Conservation (phyloP, 2,113 vertebrate species). For the Petromus typicus region DNA sequence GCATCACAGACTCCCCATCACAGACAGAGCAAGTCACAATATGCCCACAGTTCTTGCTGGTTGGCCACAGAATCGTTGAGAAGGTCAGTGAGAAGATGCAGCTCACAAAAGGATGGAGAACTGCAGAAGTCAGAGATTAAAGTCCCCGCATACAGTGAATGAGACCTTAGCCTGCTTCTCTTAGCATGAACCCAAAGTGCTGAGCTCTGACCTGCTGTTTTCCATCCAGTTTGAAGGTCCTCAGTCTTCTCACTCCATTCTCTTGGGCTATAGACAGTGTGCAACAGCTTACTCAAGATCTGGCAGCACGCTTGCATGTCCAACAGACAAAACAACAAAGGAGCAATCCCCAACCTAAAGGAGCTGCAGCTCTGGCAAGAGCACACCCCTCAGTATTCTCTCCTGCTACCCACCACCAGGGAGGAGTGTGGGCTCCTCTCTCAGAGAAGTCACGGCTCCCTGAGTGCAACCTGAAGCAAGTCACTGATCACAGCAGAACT, state of each 20-base stretch:
- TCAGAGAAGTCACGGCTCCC: not conserved
- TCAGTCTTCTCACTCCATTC: not conserved
- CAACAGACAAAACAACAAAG: rapidly evolving
- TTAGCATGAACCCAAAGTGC: not conserved
- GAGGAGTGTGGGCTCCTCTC: not conserved
- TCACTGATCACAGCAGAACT: not conserved
- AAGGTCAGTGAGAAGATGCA: no score
- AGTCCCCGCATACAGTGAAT: rapidly evolving
- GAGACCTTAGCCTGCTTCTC: not conserved
- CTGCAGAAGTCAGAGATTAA: rapidly evolving
- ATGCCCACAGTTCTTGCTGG: not conserved
- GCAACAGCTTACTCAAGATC: not conserved
- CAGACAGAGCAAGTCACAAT: not conserved
- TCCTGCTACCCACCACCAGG: not conserved
- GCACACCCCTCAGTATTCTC: no score
- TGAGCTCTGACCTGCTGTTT: not conserved
- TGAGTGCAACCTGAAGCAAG: not conserved
- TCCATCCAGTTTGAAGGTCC: not conserved
- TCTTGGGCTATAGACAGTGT: not conserved
- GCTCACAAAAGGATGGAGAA: not conserved
- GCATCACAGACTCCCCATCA: not conserved
- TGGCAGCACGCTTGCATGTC: not conserved
- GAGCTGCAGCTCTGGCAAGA: no score
- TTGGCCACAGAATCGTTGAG: not conserved
- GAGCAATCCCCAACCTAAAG: not conserved